These are phyloP conservation scores for Hydrophis major DNA, from an alignment of 2,797 vertebrate species.

Conservation along the genomic window DNA sequence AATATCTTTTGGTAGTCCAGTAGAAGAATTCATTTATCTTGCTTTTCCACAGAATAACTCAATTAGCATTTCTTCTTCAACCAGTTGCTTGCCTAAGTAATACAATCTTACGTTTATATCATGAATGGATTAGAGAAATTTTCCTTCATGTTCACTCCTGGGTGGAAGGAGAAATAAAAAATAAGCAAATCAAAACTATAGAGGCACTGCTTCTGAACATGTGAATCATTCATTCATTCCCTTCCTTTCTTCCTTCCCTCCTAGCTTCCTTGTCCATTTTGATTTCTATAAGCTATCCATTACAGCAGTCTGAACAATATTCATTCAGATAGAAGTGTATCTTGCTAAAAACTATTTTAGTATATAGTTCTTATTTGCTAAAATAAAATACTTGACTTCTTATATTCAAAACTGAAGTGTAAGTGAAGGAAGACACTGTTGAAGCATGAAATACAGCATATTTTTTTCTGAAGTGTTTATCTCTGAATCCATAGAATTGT, in stretches of 20 bases:
- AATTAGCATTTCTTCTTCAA: background rate
- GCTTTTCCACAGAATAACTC: background rate
- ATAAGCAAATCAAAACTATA: background rate
- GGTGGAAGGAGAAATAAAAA: background rate
- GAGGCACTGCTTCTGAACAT: background rate
- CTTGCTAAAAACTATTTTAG: background rate
- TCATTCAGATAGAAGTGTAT: background rate
- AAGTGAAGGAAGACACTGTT: slow-evolving; percentile 19
- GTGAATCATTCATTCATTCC: no score
- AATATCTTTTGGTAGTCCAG: background rate
- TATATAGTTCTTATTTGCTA: slow-evolving; percentile 4
- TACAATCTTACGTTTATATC: background rate
- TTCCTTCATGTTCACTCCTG: background rate
- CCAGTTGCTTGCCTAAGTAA: background rate
- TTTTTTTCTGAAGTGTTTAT: background rate
- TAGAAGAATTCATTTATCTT: background rate
- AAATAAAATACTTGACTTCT: background rate
- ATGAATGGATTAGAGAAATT: background rate
- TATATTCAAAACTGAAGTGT: background rate
- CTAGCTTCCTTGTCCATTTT: background rate
- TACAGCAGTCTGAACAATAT: no score
- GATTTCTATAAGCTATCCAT: no score
- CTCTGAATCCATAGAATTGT: background rate
- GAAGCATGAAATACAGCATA: background rate
- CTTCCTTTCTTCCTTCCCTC: no score